phyloP scores from a whole-genome alignment of 2,797 vertebrate genomes.

The Sebastes matsubarae region DNA sequence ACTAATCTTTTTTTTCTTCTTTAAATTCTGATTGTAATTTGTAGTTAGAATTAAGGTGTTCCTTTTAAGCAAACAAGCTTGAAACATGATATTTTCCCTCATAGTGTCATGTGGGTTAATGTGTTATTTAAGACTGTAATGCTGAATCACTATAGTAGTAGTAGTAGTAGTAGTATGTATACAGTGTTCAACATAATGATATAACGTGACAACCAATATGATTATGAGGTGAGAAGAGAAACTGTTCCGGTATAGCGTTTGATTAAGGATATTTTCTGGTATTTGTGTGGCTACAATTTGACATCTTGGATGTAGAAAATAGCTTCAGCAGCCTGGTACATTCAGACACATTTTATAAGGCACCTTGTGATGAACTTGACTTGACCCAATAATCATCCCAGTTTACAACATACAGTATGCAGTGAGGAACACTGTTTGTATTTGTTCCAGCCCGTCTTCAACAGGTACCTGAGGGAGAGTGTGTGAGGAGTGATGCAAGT shows the following conservation, averaged over 20 bases:
- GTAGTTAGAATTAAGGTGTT: background rate
- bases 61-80: background rate
- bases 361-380: slow-evolving; percentile 12
- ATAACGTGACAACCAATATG: background rate
- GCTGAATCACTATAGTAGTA: background rate
- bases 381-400: slow-evolving; percentile 5
- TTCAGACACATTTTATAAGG: background rate
- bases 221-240: background rate
- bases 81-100: background rate
- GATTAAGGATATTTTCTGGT: background rate
- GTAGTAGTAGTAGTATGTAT: no score
- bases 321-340: background rate
- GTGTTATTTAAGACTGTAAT: background rate
- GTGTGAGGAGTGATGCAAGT: slow-evolving; percentile 61
- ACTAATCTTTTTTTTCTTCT: background rate
- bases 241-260: background rate
- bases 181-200: background rate
- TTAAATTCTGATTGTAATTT: background rate
- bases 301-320: background rate
- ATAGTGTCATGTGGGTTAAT: background rate
- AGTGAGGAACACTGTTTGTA: slow-evolving; percentile 11
- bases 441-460: slow-evolving; percentile 27
- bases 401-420: slow-evolving; percentile 2
- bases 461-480: slow-evolving; percentile 56
- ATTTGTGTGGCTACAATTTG: background rate